phyloP scores from a whole-genome alignment of 2,113 vertebrate species.

The Rhinogobius similis region DNA sequence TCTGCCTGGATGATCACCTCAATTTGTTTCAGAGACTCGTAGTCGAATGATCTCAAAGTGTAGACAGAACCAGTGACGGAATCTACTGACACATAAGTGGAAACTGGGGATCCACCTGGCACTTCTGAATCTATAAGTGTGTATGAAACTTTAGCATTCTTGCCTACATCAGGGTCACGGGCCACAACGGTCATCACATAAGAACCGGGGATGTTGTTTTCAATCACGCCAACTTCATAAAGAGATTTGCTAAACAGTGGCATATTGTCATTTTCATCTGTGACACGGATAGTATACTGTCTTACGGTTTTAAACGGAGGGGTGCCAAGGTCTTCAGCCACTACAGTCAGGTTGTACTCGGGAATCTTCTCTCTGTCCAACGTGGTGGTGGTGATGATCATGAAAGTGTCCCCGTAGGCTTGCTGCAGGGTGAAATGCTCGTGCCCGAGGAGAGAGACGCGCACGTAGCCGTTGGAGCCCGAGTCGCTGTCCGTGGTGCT shows the following conservation, averaged over 20 bases:
- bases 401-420: constrained; percentile 78
- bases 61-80: constrained; percentile 64
- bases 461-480: constrained; percentile 78
- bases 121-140: constrained; percentile 65
- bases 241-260: constrained; percentile 73
- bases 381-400: constrained; percentile 72
- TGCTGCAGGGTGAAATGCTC: constrained; percentile 77
- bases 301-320: constrained; percentile 74
- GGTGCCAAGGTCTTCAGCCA: constrained; percentile 77
- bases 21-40: constrained; percentile 60
- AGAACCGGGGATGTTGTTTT: constrained; percentile 80
- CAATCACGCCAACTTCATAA: constrained; percentile 75
- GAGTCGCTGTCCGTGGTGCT: constrained; percentile 80
- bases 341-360: constrained; percentile 79
- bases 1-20: constrained; percentile 67
- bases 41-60: constrained; percentile 68
- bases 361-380: constrained; percentile 77
- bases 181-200: constrained; percentile 76
- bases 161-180: constrained; percentile 71
- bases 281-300: constrained; percentile 76
- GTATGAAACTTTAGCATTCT: constrained; percentile 71
- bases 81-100: constrained; percentile 69
- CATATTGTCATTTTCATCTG: constrained; percentile 79
- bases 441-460: constrained; percentile 73
- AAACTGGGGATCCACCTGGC: constrained; percentile 38